Evolutionary conservation across 2,113 vertebrate genomes (phyloP).

Genomic region (Butorides virescens): DNA sequence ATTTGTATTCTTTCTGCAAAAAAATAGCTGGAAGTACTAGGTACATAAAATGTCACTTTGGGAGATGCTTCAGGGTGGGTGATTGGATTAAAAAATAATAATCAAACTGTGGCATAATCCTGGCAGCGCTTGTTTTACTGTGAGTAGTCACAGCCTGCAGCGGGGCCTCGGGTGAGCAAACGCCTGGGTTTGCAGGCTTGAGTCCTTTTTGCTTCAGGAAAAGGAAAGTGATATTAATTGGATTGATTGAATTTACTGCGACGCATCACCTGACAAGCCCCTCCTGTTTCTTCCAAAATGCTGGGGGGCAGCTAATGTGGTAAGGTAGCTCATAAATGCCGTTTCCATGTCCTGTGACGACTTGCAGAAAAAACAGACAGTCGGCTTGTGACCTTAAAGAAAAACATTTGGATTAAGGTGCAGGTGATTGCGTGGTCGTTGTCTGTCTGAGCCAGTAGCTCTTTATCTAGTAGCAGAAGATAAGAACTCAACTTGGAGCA

Average conservation of each 20-base stretch:
- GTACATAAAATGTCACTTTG: neutral
- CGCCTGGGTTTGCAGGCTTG: neutral
- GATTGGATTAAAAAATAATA: neutral
- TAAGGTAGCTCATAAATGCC: neutral
- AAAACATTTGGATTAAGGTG: conserved; percentile 42
- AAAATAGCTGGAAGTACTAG: neutral
- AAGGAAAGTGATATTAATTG: neutral
- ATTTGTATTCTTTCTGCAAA: neutral
- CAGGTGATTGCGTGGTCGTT: neutral
- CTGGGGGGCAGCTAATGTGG: neutral
- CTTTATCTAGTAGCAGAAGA: conserved; percentile 49
- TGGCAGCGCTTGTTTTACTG: neutral
- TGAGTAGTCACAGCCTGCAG: neutral
- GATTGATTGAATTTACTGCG: neutral
- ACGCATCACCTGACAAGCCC: neutral
- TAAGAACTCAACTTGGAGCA: conserved; percentile 18
- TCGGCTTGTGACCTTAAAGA: conserved; percentile 29
- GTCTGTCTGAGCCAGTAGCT: conserved; percentile 44
- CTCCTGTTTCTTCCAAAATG: neutral
- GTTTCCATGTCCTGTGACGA: neutral
- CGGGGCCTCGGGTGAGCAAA: fast-evolving
- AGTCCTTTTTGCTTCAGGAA: neutral
- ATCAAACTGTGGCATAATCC: neutral
- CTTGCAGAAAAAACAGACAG: conserved; percentile 10
- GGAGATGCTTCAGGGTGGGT: neutral